Percentiles rank a stretch among this genome's conserved stretches.
phyloP scores from a whole-genome alignment of 2,888 invertebrate species.

The Rotaria socialis region DNA sequence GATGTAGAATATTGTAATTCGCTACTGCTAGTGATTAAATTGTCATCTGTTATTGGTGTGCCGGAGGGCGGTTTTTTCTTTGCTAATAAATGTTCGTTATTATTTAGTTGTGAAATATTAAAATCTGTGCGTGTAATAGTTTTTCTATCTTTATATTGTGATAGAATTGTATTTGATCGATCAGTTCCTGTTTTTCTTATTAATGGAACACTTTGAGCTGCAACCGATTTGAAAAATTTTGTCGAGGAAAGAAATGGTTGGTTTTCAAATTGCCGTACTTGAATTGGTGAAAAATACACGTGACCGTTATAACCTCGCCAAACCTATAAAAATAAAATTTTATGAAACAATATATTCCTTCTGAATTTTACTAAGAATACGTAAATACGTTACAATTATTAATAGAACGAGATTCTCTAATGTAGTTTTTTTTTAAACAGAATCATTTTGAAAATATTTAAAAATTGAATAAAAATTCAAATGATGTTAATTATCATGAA shows the following conservation, averaged over 20 bases:
- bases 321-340: constrained; percentile 51
- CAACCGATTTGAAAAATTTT: not conserved
- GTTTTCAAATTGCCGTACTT: not conserved
- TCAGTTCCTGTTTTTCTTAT: not conserved
- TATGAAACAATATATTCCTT: no score
- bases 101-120: not conserved
- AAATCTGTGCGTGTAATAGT: not conserved
- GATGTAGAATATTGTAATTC: not conserved
- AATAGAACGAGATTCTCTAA: no score
- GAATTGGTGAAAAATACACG: constrained; percentile 57
- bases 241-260: not conserved
- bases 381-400: no score
- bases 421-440: no score
- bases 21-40: not conserved
- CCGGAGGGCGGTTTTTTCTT: not conserved
- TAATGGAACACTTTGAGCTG: not conserved
- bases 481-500: no score
- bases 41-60: not conserved
- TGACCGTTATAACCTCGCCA: constrained; percentile 58
- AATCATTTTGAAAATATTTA: no score
- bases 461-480: no score
- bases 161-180: not conserved
- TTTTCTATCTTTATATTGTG: not conserved
- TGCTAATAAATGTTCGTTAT: not conserved
- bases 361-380: no score